Conservation (phyloP, 2,797 vertebrate genomes). For the Chaenodraco wilsoni region DNA sequence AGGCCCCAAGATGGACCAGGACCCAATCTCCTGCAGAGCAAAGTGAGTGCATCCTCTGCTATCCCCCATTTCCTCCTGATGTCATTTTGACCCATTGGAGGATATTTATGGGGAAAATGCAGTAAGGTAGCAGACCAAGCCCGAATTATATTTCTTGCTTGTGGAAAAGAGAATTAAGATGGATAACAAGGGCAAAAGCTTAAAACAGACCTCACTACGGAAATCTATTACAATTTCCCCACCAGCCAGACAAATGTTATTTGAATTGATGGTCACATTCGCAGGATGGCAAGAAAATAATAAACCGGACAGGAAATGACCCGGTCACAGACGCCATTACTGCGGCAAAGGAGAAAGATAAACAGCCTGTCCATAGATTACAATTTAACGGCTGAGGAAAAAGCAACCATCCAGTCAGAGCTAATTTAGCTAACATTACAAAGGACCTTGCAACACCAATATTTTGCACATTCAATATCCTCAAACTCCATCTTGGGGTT, state of each 20-base stretch:
- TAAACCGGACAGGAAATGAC: slow-evolving; percentile 61
- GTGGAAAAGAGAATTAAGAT: slow-evolving; percentile 23
- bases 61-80: slow-evolving; percentile 31
- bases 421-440: slow-evolving; percentile 38
- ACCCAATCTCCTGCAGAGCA: slow-evolving; percentile 21
- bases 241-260: slow-evolving; percentile 34
- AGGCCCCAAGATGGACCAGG: background rate
- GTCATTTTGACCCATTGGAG: slow-evolving; percentile 33
- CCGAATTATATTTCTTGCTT: slow-evolving; percentile 49
- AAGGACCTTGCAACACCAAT: slow-evolving; percentile 39
- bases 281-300: slow-evolving; percentile 32
- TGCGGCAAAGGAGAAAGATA: slow-evolving; percentile 59
- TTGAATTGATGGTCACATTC: slow-evolving; percentile 53
- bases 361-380: slow-evolving; percentile 67
- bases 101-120: slow-evolving; percentile 40
- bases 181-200: slow-evolving; percentile 33
- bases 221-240: slow-evolving; percentile 48
- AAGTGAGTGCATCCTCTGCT: slow-evolving; percentile 5
- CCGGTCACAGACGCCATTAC: slow-evolving; percentile 65
- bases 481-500: slow-evolving; percentile 5
- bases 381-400: slow-evolving; percentile 59
- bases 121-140: slow-evolving; percentile 25
- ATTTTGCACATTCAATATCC: slow-evolving; percentile 28
- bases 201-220: slow-evolving; percentile 43
- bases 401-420: slow-evolving; percentile 49